These are phyloP conservation scores for Arnoldichthys spilopterus DNA, from an alignment of 2,797 vertebrate species.

Conservation along the genomic window DNA sequence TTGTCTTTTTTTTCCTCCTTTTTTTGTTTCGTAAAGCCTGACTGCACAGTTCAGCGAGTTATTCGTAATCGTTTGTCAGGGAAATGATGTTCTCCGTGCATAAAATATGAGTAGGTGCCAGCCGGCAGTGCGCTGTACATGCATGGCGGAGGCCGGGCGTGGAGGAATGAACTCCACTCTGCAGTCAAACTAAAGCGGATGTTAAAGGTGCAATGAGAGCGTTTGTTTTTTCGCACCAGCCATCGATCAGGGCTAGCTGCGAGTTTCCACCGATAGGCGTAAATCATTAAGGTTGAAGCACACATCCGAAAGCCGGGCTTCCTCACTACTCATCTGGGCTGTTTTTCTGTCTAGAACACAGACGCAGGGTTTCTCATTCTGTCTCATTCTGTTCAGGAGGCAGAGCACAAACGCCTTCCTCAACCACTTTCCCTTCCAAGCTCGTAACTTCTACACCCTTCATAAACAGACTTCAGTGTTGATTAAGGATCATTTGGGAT, in stretches of 20 bases:
- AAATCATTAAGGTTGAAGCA: background rate
- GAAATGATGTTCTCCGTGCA: conserved; percentile 13
- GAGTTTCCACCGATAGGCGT: background rate
- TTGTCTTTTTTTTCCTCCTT: background rate
- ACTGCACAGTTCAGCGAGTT: conserved; percentile 10
- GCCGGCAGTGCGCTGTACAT: background rate
- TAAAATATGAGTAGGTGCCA: conserved; percentile 3
- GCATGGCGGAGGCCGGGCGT: background rate
- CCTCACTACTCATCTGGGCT: background rate
- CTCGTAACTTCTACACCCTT: too few species aligned
- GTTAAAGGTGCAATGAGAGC: conserved; percentile 18
- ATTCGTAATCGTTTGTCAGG: conserved; percentile 14
- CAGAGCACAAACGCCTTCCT: background rate
- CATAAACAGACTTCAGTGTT: too few species aligned
- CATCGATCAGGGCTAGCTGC: background rate
- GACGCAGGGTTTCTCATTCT: background rate
- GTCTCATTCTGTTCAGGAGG: conserved; percentile 3
- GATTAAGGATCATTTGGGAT: too few species aligned
- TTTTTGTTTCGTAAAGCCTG: conserved; percentile 4
- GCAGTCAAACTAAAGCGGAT: background rate
- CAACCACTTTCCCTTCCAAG: background rate
- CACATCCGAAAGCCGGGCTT: background rate
- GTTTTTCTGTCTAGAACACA: conserved; percentile 2
- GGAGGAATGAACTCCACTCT: background rate
- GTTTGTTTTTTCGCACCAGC: background rate